These are phyloP conservation scores for Drosophila tripunctata DNA, from an alignment of 2,888 invertebrate species.

Conservation along the genomic window DNA sequence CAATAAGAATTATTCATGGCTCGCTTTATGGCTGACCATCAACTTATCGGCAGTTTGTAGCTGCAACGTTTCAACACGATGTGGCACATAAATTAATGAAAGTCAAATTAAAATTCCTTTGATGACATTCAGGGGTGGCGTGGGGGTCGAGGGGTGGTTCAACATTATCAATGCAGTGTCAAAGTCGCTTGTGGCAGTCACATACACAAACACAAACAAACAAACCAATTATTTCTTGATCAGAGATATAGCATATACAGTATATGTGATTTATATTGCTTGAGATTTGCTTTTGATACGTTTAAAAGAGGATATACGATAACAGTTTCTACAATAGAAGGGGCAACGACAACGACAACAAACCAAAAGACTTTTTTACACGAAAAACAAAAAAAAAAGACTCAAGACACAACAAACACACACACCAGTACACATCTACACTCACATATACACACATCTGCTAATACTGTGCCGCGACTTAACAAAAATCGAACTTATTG, in stretches of 20 bases:
- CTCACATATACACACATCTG: conserved; percentile 17
- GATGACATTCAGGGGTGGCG: conserved; percentile 26
- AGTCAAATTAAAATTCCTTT: conserved; percentile 70
- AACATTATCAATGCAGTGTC: conserved; percentile 13
- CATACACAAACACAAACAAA: not conserved
- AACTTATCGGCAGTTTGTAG: conserved; percentile 61
- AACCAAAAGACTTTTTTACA: conserved; percentile 14
- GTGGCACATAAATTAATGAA: conserved; percentile 66
- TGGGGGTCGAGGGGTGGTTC: too few species aligned
- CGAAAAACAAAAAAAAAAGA: conserved; percentile 5
- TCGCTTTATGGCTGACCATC: conserved; percentile 69
- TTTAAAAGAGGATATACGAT: not conserved
- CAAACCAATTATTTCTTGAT: conserved; percentile 16
- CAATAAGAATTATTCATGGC: conserved; percentile 67
- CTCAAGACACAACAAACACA: conserved; percentile 15
- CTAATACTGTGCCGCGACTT: conserved; percentile 22
- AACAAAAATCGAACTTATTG: conserved; percentile 22
- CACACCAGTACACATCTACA: not conserved
- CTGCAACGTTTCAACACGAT: conserved; percentile 18
- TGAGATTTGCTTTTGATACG: conserved; percentile 8
- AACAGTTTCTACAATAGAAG: not conserved
- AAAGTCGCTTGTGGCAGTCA: conserved; percentile 22
- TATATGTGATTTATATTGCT: conserved; percentile 30
- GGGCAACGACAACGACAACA: conserved; percentile 7
- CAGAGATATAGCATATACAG: conserved; percentile 13